These are phyloP conservation scores for Dasysyrphus albostriatus DNA, from an alignment of 2,888 invertebrate species.

Conservation along the genomic window DNA sequence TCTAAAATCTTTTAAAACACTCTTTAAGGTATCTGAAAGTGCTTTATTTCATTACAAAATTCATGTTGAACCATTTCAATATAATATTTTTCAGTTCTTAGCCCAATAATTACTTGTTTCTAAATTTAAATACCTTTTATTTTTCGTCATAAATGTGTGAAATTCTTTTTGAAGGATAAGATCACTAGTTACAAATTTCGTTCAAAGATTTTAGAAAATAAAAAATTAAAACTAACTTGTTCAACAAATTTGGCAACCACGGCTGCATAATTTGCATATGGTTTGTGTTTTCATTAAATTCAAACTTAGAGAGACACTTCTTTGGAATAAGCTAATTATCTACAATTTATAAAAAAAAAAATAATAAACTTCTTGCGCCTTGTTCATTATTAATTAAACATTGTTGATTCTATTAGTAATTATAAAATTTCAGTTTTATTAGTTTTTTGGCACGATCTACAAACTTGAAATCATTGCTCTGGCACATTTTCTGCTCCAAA, in stretches of 20 bases:
- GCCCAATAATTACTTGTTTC: too few relatives aligned
- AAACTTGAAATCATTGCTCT: conserved; percentile 36
- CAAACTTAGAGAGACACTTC: conserved; percentile 4
- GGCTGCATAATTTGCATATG: background rate
- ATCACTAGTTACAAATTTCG: too few relatives aligned
- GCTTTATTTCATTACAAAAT: too few relatives aligned
- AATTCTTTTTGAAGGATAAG: too few relatives aligned
- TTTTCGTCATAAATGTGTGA: too few relatives aligned
- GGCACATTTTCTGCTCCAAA: conserved; percentile 24
- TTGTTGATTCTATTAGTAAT: conserved; percentile 8
- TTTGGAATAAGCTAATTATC: background rate
- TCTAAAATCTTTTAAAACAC: too few relatives aligned
- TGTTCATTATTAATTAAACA: conserved; percentile 24
- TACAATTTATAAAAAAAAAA: background rate
- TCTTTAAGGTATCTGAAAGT: too few relatives aligned
- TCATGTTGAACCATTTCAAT: too few relatives aligned
- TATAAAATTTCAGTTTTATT: conserved; percentile 28
- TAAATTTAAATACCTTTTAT: too few relatives aligned
- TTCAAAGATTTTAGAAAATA: too few relatives aligned
- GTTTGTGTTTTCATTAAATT: conserved; percentile 10
- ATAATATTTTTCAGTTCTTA: too few relatives aligned
- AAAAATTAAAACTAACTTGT: too few relatives aligned
- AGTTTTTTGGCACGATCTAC: conserved; percentile 33
- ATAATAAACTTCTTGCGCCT: conserved; percentile 12
- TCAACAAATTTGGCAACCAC: background rate